Conservation (phyloP, 2,113 vertebrate genomes). For the Cygnus atratus region DNA sequence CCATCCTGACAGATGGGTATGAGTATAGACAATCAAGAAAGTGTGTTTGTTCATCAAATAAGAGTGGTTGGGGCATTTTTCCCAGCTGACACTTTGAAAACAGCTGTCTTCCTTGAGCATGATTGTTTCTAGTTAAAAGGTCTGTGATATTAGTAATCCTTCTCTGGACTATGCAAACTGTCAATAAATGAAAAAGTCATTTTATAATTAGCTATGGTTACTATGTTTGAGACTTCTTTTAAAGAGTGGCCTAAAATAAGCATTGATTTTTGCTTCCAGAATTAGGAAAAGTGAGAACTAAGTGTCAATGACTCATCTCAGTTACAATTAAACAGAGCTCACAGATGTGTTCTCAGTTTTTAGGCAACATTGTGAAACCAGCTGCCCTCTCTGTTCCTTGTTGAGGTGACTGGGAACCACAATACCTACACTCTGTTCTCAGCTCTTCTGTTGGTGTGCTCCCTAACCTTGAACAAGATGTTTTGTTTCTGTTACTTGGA, state of each 20-base stretch:
- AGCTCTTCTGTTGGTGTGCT: background rate
- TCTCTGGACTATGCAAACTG: constrained; percentile 12
- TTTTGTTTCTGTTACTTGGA: background rate
- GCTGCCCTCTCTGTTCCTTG: background rate
- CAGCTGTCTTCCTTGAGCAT: constrained; percentile 62
- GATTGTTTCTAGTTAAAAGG: constrained; percentile 42
- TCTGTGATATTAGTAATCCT: constrained; percentile 43
- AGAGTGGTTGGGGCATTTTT: constrained; percentile 56
- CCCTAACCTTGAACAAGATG: background rate
- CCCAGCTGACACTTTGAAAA: constrained; percentile 68
- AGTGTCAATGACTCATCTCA: background rate
- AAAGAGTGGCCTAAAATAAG: background rate
- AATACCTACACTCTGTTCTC: background rate
- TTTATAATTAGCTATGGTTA: constrained; percentile 15
- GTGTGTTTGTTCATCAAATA: constrained; percentile 67
- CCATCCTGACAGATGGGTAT: constrained; percentile 71
- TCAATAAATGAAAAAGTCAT: constrained; percentile 30
- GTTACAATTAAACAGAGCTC: background rate
- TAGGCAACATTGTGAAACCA: background rate
- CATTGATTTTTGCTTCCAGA: background rate
- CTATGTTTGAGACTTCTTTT: constrained; percentile 18
- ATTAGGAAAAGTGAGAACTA: background rate
- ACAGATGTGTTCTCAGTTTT: background rate
- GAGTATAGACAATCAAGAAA: constrained; percentile 66
- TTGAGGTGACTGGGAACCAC: background rate